A percentile compares a stretch with the other conserved stretches of the same genome.
These are phyloP conservation scores for Acronicta alni DNA, from an alignment of 2,888 invertebrate genomes.

Conservation along the genomic window DNA sequence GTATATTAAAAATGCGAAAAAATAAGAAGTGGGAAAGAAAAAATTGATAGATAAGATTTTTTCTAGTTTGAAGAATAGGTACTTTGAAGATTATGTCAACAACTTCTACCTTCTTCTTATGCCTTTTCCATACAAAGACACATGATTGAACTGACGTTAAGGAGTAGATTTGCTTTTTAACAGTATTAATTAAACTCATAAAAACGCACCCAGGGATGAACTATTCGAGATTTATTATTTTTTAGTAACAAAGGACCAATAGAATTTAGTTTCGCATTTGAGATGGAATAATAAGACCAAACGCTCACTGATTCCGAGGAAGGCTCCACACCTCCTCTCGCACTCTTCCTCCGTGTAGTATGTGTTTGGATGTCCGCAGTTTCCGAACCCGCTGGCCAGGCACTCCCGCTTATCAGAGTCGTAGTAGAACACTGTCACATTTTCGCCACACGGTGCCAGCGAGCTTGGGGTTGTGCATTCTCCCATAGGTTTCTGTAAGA, in stretches of 20 bases:
- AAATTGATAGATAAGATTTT: too few species aligned
- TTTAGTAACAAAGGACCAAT: too few species aligned
- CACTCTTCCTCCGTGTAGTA: constrained; percentile 93
- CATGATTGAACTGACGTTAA: too few species aligned
- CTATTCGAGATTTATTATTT: too few species aligned
- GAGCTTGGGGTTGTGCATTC: constrained; percentile 91
- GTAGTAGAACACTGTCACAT: constrained; percentile 92
- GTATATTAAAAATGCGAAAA: background rate
- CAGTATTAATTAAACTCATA: too few species aligned
- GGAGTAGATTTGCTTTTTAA: too few species aligned
- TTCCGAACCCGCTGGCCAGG: constrained; percentile 85
- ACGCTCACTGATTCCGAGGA: constrained; percentile 69
- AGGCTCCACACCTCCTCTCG: constrained; percentile 92
- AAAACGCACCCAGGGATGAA: too few species aligned
- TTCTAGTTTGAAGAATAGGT: too few species aligned
- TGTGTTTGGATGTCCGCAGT: constrained; percentile 92
- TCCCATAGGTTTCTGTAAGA: constrained; percentile 35
- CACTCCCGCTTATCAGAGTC: constrained; percentile 88
- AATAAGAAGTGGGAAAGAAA: too few species aligned
- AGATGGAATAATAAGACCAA: background rate
- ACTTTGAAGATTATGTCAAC: too few species aligned
- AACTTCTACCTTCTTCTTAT: too few species aligned
- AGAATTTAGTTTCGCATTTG: background rate
- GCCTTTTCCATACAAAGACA: too few species aligned
- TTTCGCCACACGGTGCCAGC: constrained; percentile 91